Conservation (phyloP, 92 coral and sea anemone genomes). For the Parazoanthus swiftii region DNA sequence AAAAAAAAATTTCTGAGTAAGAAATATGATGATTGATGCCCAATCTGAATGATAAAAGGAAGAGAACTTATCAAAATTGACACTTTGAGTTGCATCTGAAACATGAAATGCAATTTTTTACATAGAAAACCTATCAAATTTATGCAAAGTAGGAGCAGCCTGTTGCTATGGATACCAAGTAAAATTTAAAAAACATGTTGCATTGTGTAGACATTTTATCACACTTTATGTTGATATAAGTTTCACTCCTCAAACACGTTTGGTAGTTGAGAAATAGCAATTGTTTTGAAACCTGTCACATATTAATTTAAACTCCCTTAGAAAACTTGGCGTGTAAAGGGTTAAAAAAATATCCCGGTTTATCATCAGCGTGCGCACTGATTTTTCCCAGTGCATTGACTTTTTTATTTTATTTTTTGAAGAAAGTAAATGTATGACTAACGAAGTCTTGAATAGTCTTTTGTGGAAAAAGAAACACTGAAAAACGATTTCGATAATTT, state of each 20-base stretch:
- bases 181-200: neutral
- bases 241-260: conserved; percentile 14
- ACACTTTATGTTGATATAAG: conserved; percentile 2
- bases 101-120: conserved; percentile 8
- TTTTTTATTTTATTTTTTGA: neutral
- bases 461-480: neutral
- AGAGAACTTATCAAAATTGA: neutral
- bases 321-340: conserved; percentile 10
- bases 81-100: conserved; percentile 5
- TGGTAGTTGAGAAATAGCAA: conserved; percentile 19
- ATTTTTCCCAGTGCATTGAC: neutral
- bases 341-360: too few species aligned
- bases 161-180: neutral
- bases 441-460: neutral
- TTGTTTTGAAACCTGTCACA: conserved; percentile 10
- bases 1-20: conserved; percentile 23
- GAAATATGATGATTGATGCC: neutral
- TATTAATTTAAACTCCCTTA: neutral
- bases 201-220: conserved; percentile 18
- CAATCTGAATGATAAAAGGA: conserved; percentile 4
- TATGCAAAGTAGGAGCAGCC: conserved; percentile 1
- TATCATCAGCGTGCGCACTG: too few species aligned
- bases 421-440: neutral
- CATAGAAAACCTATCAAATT: neutral
- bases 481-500: too few species aligned